Percentiles rank a stretch among this genome's conserved stretches.
Evolutionary conservation across 2,888 invertebrate species (phyloP).

Genomic region (Eumacrocentrus americanus): DNA sequence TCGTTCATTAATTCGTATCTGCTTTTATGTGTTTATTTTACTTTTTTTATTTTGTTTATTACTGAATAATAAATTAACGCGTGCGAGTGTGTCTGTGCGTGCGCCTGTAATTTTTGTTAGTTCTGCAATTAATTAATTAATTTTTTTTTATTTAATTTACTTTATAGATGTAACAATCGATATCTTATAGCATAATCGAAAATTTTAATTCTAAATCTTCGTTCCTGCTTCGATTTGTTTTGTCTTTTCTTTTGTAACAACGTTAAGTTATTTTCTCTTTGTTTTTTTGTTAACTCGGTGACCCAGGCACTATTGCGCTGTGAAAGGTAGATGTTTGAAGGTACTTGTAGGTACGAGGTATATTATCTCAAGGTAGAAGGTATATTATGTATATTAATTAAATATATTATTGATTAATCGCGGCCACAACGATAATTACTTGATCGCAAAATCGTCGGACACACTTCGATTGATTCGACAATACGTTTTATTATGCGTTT

Average conservation of each 20-base stretch:
- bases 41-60: constrained; percentile 18
- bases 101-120: background rate
- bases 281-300: constrained; percentile 39
- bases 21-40: constrained; percentile 7
- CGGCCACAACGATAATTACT: background rate
- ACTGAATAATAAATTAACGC: too few species aligned
- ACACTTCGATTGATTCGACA: constrained; percentile 5
- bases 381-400: constrained; percentile 33
- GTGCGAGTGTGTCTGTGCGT: background rate
- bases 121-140: background rate
- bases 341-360: constrained; percentile 61
- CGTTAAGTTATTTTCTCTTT: background rate
- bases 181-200: background rate
- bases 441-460: constrained; percentile 12
- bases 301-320: constrained; percentile 60
- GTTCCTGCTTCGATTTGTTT: background rate
- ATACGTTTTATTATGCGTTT: constrained; percentile 15
- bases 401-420: constrained; percentile 24
- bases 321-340: constrained; percentile 56
- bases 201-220: background rate
- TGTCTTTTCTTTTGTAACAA: background rate
- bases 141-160: background rate
- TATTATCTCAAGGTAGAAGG: constrained; percentile 56
- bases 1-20: background rate
- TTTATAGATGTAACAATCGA: background rate